Conservation (phyloP, 2,888 invertebrate genomes). For the Cerastis leucographa region DNA sequence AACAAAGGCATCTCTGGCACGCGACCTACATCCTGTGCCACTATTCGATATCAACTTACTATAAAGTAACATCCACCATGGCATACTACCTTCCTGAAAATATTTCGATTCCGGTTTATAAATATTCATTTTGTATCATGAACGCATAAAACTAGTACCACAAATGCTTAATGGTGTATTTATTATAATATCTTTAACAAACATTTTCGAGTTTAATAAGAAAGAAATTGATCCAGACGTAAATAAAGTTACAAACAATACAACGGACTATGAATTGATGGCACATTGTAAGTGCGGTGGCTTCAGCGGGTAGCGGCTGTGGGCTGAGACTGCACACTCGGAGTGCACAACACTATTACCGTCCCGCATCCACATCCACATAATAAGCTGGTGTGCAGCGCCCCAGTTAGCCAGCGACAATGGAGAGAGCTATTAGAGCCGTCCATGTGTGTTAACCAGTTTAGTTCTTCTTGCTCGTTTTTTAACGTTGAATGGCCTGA, state of each 20-base stretch:
- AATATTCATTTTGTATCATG: background rate
- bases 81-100: conserved; percentile 30
- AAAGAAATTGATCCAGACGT: too few species aligned
- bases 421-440: conserved; percentile 84
- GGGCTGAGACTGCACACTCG: conserved; percentile 45
- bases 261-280: conserved; percentile 11
- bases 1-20: conserved; percentile 81
- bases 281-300: conserved; percentile 18
- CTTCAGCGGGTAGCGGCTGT: conserved; percentile 20
- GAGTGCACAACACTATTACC: conserved; percentile 50
- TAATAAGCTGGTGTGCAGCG: conserved; percentile 69
- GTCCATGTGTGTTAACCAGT: conserved; percentile 86
- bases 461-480: conserved; percentile 83
- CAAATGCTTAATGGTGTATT: background rate
- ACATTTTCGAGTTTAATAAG: background rate
- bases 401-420: conserved; percentile 82
- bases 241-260: conserved; percentile 5
- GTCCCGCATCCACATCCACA: conserved; percentile 51
- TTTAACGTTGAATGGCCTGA: conserved; percentile 74
- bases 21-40: conserved; percentile 80
- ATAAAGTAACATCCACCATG: conserved; percentile 65
- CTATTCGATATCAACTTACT: conserved; percentile 76
- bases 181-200: background rate
- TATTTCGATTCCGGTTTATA: conserved; percentile 13
- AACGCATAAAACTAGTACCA: background rate